Evolutionary conservation across 2,113 vertebrate species (phyloP), one percentile per base, ranked within the genome.

Genomic region (Callopanchax toddi): DNA sequence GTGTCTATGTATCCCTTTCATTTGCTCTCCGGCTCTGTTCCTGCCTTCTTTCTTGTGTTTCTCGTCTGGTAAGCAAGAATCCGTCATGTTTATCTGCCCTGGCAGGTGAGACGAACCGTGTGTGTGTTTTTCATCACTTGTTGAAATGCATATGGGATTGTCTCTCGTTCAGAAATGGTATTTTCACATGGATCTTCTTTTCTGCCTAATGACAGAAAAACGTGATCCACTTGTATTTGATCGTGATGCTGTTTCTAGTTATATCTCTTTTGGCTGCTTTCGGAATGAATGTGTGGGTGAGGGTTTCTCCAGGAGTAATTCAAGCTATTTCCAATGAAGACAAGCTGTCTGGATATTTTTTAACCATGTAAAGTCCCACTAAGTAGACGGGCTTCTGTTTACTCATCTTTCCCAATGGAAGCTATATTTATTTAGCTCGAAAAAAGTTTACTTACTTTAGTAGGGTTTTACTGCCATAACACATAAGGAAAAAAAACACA

Each of bases 1-100:
- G 60, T 48, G 25, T 58, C 25, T 60, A 23, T 55, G 36, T 46
- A 25, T 73, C 54, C 49, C 22, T 32, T 37, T 36, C 50, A 21
- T 49, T 61, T 51, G 16, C 29, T 32, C 10, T 32, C 29, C 6
- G 26, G 3, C 26, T 57, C 40, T n/a, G n/a, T n/a, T n/a, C n/a
- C n/a, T n/a, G n/a, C n/a, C n/a, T 65, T 49, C 61, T 39, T 50
- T 51, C 16, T 1, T 23, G 45, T 57, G 37, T 73, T 42, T 78
- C 44, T 55, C 34, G 42, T 82, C 55, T 51, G 49, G 25, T 55
- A 83, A 83, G 66, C 48, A 44, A 51, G 52, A 79, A 85, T 79
- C 46, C 55, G 40, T 68, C 61, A 54, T 65, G 81, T 75, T 37
- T 65, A 51, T 71, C 51, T 51, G 42, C 23, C 43, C 57, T 56